Base-by-base conservation (phyloP, 2,113 vertebrate species). In the Apeltes quadracus region DNA sequence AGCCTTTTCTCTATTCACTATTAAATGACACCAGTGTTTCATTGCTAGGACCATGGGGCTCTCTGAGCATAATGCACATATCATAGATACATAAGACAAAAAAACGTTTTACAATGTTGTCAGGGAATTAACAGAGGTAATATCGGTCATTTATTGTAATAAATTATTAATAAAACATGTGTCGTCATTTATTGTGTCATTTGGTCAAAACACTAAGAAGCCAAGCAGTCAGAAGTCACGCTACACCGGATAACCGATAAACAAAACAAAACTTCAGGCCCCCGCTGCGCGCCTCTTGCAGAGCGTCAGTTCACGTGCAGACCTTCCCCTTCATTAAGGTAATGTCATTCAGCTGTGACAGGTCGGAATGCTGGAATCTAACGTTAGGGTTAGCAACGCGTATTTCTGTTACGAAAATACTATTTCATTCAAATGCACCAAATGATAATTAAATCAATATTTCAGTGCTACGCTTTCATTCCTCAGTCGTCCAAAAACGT, bases 341-440 rank as follows among this genome's bases (percentile, higher is more conserved):
- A 54, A 69, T 48, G 3, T 1, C 0, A 3, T 0, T 1, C 39
- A 69, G 4, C 41, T 57, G 39, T 15, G 36, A 25, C 39, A 39
- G 69, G 57, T 51, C 34, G 22, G 4, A 39, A 14, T 13, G 32
- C 22, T 20, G 11, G 18, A 32, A 61, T 25, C 55, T 38, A 7
- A 29, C 29, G 29, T 29, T 29, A 3, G 29, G 16, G 23, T 32
- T 74, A 22, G 18, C 29, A 13, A 12, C 7, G 15, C 11, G 9
- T 7, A 16, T 14, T 43, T 5, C 11, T 29, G 5, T 2, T 5
- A 46, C 15, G 44, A 2, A 46, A 18, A 46, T 1, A 18, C 14
- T 12, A 25, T 0, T 11, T 14, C 14, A 1, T 29, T 2, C 50
- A 15, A 2, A 43, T 4, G 0, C 2, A 2, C 11, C 0, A 5